A percentile compares a stretch with the other conserved stretches of the same genome.
Conservation (phyloP, 1,140 invertebrate genomes). For the Platorchestia sp. region DNA sequence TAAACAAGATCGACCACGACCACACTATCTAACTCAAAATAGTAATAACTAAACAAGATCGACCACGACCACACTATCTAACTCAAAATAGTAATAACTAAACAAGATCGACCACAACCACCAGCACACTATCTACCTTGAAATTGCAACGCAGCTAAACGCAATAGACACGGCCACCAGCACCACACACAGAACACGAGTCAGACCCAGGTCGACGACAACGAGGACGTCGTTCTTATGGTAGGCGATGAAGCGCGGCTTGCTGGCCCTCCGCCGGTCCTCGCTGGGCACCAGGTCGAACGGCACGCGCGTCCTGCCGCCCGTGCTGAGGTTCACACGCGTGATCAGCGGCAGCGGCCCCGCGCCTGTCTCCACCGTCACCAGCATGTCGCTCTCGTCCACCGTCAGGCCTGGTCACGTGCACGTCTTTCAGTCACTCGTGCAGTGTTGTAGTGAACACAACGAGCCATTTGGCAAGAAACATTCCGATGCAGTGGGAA, state of each 20-base stretch:
- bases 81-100: no score
- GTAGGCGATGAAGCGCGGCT: slow-evolving; percentile 59
- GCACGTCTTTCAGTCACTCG: not conserved
- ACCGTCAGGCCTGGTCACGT: slow-evolving; percentile 52
- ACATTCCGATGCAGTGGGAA: not conserved
- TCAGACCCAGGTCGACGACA: slow-evolving; percentile 59
- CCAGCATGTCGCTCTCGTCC: slow-evolving; percentile 38
- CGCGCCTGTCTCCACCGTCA: slow-evolving; percentile 45
- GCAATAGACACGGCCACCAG: no score
- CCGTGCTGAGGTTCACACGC: not conserved
- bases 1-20: no score
- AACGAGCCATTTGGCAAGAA: not conserved
- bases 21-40: no score
- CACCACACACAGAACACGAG: not conserved
- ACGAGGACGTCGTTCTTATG: slow-evolving; percentile 21
- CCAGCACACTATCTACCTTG: no score
- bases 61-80: no score
- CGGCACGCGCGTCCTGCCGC: not conserved
- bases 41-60: no score
- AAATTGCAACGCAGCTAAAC: no score
- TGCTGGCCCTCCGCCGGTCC: slow-evolving; percentile 26
- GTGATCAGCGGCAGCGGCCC: not conserved
- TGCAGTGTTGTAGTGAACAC: not conserved
- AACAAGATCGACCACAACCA: no score
- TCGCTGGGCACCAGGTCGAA: slow-evolving; percentile 41